These are phyloP conservation scores for Lasioglossum vierecki DNA, from an alignment of 2,888 invertebrate species.

Conservation along the genomic window DNA sequence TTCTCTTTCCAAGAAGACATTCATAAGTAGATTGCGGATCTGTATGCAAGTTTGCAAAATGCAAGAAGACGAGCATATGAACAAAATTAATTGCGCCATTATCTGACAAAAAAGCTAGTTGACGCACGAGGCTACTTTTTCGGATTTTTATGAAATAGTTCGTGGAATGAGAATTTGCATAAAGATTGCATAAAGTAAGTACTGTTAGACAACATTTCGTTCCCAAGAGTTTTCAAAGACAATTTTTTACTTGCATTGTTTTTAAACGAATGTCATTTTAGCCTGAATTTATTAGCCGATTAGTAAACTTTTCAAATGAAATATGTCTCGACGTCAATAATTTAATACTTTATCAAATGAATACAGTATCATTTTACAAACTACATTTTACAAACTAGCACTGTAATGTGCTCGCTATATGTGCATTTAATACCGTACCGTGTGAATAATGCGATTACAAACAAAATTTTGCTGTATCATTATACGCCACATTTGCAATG, in stretches of 20 bases:
- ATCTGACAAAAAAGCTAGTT: neutral
- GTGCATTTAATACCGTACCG: neutral
- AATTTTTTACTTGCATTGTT: neutral
- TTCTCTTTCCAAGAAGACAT: neutral
- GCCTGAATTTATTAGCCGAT: neutral
- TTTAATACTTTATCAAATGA: too few species aligned
- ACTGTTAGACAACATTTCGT: neutral
- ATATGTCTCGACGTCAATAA: too few species aligned
- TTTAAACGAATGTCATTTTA: neutral
- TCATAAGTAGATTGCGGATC: slow-evolving; percentile 4
- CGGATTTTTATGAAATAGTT: neutral
- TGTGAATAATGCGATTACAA: neutral
- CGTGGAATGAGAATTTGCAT: neutral
- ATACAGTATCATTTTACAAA: neutral
- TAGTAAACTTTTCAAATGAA: too few species aligned
- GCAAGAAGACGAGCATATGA: neutral
- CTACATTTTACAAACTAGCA: too few species aligned
- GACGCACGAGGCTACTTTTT: neutral
- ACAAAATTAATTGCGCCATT: neutral
- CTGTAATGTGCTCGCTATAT: neutral
- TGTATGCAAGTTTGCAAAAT: neutral
- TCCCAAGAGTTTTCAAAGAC: neutral
- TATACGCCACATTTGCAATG: neutral
- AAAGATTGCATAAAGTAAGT: neutral
- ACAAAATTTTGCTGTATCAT: neutral